Percentiles rank a stretch among this genome's conserved stretches.
Conservation (phyloP, 2,888 invertebrate genomes). For the Eristalis pertinax region DNA sequence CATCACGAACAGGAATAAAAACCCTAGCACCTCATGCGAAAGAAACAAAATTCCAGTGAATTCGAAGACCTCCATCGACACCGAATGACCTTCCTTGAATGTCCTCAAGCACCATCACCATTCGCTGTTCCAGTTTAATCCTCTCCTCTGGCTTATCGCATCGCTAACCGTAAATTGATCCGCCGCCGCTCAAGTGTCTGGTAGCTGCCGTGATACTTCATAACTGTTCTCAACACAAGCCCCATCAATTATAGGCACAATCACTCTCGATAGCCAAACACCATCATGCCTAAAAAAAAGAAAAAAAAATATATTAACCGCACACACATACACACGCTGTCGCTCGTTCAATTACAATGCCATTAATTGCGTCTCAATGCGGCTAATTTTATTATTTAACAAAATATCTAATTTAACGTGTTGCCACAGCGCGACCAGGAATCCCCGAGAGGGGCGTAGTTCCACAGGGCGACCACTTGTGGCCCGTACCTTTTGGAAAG, state of each 20-base stretch:
- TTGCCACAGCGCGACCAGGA: slow-evolving; percentile 5
- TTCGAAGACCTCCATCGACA: neutral
- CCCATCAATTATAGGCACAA: slow-evolving; percentile 25
- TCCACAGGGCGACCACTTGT: neutral
- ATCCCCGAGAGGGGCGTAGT: neutral
- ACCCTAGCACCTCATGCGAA: neutral
- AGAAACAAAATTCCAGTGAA: neutral
- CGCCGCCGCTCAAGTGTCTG: slow-evolving; percentile 1
- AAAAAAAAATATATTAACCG: neutral
- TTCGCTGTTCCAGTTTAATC: neutral
- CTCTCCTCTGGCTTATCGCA: neutral
- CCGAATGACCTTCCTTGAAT: neutral
- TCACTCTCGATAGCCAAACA: slow-evolving; percentile 10
- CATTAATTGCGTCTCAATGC: slow-evolving; percentile 55
- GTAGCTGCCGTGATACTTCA: slow-evolving; percentile 22
- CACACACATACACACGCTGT: slow-evolving; percentile 2
- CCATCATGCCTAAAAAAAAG: neutral
- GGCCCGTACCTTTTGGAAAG: neutral
- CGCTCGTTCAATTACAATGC: slow-evolving; percentile 39
- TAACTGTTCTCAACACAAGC: slow-evolving; percentile 36
- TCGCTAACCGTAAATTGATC: neutral
- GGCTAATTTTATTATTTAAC: slow-evolving; percentile 58
- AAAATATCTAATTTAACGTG: slow-evolving; percentile 41
- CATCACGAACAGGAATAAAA: neutral
- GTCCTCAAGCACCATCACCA: neutral